Percentiles rank a stretch among this genome's conserved stretches.
These are phyloP conservation scores for Alethe castanea DNA, from an alignment of 2,113 vertebrate genomes.

Conservation along the genomic window DNA sequence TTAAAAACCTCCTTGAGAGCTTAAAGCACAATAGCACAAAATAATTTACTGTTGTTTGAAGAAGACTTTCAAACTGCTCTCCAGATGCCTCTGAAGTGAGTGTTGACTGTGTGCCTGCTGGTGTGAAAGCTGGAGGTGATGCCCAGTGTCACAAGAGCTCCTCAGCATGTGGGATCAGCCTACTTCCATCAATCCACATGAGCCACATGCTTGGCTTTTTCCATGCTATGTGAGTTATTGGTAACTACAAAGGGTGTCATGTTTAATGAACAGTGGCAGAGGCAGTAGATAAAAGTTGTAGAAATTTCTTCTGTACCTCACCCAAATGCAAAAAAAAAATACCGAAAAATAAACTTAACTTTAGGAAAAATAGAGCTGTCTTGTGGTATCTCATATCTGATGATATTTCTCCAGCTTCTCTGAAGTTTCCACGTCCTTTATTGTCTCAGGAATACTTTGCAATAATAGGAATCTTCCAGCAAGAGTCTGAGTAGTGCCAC, in stretches of 20 bases:
- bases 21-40: not conserved
- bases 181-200: not conserved
- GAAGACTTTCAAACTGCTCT: not conserved
- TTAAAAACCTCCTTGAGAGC: not conserved
- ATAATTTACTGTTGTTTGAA: not conserved
- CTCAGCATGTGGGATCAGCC: not conserved
- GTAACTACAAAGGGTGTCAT: not conserved
- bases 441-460: not conserved
- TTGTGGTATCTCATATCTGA: not conserved
- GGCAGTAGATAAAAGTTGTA: not conserved
- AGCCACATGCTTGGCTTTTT: not conserved
- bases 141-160: rapidly evolving
- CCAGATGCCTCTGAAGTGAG: not conserved
- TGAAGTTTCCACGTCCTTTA: not conserved
- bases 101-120: not conserved
- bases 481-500: not conserved
- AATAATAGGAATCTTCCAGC: not conserved
- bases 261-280: not conserved
- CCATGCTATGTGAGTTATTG: not conserved
- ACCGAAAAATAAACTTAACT: not conserved
- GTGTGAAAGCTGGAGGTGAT: not conserved
- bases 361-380: not conserved
- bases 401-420: not conserved
- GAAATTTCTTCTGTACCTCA: not conserved
- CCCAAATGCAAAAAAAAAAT: not conserved